phyloP scores from a whole-genome alignment of 35 echinoderm and acorn worm genomes.

The Apostichopus californicus region DNA sequence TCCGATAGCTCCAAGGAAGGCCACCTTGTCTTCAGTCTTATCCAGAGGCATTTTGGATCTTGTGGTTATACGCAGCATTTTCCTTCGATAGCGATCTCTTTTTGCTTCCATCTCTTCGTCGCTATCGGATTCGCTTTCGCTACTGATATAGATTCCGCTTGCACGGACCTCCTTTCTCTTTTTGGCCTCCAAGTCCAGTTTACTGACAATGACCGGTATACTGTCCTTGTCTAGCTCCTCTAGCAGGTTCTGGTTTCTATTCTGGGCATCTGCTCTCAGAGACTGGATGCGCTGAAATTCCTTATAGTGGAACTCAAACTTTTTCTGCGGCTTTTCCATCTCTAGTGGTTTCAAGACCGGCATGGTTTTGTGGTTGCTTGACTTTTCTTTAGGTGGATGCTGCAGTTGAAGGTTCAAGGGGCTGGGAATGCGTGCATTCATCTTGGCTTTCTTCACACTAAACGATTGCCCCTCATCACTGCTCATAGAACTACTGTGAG shows the following conservation, averaged over 20 bases:
- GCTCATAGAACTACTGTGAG: constrained; percentile 25
- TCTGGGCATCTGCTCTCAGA: constrained; percentile 44
- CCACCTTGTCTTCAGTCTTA: constrained; percentile 71
- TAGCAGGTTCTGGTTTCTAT: constrained; percentile 10
- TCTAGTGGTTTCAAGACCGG: constrained; percentile 56
- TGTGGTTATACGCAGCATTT: constrained; percentile 76
- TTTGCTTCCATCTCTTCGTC: constrained; percentile 91
- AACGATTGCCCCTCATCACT: constrained; percentile 50
- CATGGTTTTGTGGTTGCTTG: constrained; percentile 3
- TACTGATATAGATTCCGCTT: constrained; percentile 86
- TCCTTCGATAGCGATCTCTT: constrained; percentile 70
- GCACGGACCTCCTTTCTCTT: constrained; percentile 58
- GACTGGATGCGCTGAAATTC: constrained; percentile 82
- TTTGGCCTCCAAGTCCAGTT: constrained; percentile 90
- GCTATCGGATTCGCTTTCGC: constrained; percentile 94
- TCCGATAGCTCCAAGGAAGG: constrained; percentile 78
- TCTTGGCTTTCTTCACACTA: constrained; percentile 45
- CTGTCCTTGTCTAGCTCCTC: background rate
- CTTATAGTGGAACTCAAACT: constrained; percentile 80
- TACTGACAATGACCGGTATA: constrained; percentile 63
- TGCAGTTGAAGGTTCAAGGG: constrained; percentile 49
- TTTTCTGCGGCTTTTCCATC: constrained; percentile 77
- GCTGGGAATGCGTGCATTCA: constrained; percentile 55
- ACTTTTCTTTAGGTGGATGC: constrained; percentile 22
- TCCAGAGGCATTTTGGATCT: constrained; percentile 79